Evolutionary conservation across 1,140 invertebrate genomes (phyloP).

Genomic region (Tetramorium simillimum): DNA sequence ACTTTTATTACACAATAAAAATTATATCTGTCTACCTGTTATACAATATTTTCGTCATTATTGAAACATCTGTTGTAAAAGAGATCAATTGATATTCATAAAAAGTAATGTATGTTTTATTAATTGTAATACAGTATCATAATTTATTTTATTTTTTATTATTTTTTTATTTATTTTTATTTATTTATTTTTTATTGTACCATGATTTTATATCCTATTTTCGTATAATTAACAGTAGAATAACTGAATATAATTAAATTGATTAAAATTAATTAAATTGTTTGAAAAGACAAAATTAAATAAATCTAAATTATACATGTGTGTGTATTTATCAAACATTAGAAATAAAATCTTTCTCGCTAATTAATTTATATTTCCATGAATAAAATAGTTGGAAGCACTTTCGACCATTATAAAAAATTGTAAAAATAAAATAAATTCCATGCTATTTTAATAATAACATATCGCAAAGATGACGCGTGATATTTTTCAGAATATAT

Average conservation of each 20-base stretch:
- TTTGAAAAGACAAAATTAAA: not conserved
- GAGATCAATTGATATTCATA: not conserved
- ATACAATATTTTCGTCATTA: conserved; percentile 3
- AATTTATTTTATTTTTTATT: no score
- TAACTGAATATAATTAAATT: not conserved
- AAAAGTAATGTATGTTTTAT: not conserved
- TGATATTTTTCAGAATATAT: not conserved
- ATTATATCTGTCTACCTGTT: not conserved
- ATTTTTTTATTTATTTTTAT: no score
- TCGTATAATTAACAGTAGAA: not conserved
- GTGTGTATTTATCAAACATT: not conserved
- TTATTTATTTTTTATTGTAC: no score
- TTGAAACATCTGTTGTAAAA: conserved; percentile 22
- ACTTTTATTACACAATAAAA: conserved; percentile 6
- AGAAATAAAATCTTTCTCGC: not conserved
- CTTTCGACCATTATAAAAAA: not conserved
- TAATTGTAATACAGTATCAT: not conserved
- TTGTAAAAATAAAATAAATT: not conserved
- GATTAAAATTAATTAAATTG: not conserved
- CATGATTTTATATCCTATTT: no score
- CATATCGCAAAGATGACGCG: not conserved
- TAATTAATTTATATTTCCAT: not conserved
- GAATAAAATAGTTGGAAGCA: not conserved
- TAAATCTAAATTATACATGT: not conserved
- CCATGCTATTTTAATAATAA: not conserved